Evolutionary conservation across 1,140 invertebrate genomes (phyloP).

Genomic region (Pemphigus obesinymphae): DNA sequence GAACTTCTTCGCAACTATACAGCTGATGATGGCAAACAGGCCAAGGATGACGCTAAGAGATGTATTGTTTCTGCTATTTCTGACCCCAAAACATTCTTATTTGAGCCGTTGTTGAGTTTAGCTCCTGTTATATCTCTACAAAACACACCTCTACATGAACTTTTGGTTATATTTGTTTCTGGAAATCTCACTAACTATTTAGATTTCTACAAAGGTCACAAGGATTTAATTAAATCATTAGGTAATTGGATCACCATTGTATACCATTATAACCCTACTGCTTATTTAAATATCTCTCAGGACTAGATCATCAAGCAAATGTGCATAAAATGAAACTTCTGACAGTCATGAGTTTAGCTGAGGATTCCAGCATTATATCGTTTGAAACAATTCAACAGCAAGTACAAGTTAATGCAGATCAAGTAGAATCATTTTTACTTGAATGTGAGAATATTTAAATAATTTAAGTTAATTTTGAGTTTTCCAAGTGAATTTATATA

Average conservation of each 20-base stretch:
- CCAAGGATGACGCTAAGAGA: conserved; percentile 90
- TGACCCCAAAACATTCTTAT: conserved; percentile 89
- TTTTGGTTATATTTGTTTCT: conserved; percentile 92
- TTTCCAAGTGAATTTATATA: neutral
- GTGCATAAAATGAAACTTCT: conserved; percentile 93
- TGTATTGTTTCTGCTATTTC: conserved; percentile 92
- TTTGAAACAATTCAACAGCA: conserved; percentile 85
- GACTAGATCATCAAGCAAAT: conserved; percentile 89
- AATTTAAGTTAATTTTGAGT: neutral
- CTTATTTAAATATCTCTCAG: conserved; percentile 52
- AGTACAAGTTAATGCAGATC: conserved; percentile 74
- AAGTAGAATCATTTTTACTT: conserved; percentile 94
- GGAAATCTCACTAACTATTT: conserved; percentile 87
- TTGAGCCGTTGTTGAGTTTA: conserved; percentile 86
- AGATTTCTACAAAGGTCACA: conserved; percentile 87
- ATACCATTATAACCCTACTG: conserved; percentile 37
- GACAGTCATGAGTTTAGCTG: conserved; percentile 95
- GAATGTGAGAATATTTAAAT: conserved; percentile 63
- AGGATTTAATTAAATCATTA: conserved; percentile 85
- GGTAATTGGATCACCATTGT: conserved; percentile 54
- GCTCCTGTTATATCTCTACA: conserved; percentile 95
- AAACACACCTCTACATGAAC: conserved; percentile 89
- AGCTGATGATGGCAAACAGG: conserved; percentile 92
- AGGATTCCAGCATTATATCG: conserved; percentile 82
- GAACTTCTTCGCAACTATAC: conserved; percentile 93